Percentiles rank a stretch among this genome's conserved stretches.
Conservation (phyloP, 1,140 invertebrate genomes). For the Metaphire vulgaris region DNA sequence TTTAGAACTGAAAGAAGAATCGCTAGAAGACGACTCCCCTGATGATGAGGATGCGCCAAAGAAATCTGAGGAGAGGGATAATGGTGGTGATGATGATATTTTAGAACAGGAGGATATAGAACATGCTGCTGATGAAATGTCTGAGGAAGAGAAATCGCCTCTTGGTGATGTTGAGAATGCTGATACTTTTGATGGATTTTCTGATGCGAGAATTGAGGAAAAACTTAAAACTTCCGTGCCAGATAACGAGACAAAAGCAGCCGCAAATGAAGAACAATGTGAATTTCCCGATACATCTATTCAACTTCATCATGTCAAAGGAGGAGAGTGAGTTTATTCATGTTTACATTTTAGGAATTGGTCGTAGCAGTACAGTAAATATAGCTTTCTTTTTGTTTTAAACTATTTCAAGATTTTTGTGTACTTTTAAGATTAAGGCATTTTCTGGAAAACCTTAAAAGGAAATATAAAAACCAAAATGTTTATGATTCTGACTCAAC, state of each 20-base stretch:
- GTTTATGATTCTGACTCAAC: no score
- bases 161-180: conserved; percentile 29
- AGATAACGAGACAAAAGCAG: conserved; percentile 10
- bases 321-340: conserved; percentile 52
- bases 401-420: no score
- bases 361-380: no score
- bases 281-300: conserved; percentile 58
- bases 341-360: no score
- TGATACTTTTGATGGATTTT: conserved; percentile 26
- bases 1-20: conserved; percentile 26
- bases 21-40: conserved; percentile 48
- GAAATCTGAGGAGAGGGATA: conserved; percentile 49
- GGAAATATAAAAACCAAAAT: no score
- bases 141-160: conserved; percentile 21
- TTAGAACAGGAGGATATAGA: conserved; percentile 12
- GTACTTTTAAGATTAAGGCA: no score
- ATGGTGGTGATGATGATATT: conserved; percentile 35
- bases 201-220: conserved; percentile 10
- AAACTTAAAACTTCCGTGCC: conserved; percentile 5
- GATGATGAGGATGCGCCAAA: conserved; percentile 43
- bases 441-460: no score
- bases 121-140: background rate
- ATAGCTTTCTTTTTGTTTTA: no score
- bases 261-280: conserved; percentile 31
- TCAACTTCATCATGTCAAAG: conserved; percentile 48